Evolutionary conservation across 2,797 vertebrate genomes (phyloP), one percentile per base, ranked within the genome.

Genomic region (Bufotes viridis): DNA sequence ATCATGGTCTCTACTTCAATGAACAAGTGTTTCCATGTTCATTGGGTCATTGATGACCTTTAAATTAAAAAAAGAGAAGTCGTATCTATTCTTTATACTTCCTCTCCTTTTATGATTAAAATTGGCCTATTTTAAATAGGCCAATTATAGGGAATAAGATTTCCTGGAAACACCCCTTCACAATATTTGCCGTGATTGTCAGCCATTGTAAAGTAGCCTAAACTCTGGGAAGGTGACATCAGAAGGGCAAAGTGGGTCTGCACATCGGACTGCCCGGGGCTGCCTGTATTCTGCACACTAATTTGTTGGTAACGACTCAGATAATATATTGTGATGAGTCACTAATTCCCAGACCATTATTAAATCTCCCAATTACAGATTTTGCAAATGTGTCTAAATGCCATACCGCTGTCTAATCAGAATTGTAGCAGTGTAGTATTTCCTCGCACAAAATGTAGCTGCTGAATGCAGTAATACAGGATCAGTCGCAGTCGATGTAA

Each of bases 401-500:
- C 24, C 65, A 72, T 42, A 24, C 63, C 11, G 3, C 29, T 69
- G 29, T 34, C 61, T 42, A 34, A 72, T 42, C 15, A 34, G 69
- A 72, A 18, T 29, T 12, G n/a, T 24, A 42, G 42, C 42, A 42
- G 42, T 42, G 42, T 42, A 42, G 42, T 42, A 42, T 42, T 42
- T 42, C 42, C 42, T 42, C 42, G 4, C 42, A 42, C 4, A 2
- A 42, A 2, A 42, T 60, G 58, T 60, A 49, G 70, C 34, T 74
- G 70, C 70, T 49, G 72, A 42, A 22, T 74, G 42, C 12, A 76
- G 74, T 53, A n/a, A 76, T n/a, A 3, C 74, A 51, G 18, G 22
- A 53, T 76, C 74, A 53, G 42, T 11, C 49, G 22, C 34, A 69
- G n/a, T 69, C 49, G n/a, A 55, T 82, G 63, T 87, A 87, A 81